phyloP scores from a whole-genome alignment of 2,113 vertebrate genomes.

The Rhinolophus ferrumequinum region DNA sequence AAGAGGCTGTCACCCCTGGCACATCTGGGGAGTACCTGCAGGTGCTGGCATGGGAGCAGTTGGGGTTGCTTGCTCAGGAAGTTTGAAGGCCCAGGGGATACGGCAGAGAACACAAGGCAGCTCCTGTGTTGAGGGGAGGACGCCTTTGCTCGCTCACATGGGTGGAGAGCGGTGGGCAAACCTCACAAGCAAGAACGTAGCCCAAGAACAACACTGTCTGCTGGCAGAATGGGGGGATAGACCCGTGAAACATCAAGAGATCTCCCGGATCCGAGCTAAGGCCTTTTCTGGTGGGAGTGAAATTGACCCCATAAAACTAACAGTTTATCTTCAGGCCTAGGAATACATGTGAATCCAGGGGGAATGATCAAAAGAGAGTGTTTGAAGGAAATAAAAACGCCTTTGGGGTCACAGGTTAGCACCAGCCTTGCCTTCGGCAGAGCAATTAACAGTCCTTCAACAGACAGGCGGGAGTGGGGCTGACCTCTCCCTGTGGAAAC shows the following conservation, averaged over 20 bases:
- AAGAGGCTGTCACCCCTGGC: not conserved
- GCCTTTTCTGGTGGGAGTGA: not conserved
- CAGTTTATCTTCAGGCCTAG: not conserved
- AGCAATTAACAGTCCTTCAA: not conserved
- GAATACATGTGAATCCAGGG: not conserved
- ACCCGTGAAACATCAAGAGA: not conserved
- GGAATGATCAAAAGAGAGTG: not conserved
- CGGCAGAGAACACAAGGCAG: too few species aligned
- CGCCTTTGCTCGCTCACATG: too few species aligned
- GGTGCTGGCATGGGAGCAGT: too few species aligned
- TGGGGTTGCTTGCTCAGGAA: accelerated
- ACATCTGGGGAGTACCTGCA: accelerated
- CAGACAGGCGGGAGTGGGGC: not conserved
- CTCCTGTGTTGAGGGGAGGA: too few species aligned
- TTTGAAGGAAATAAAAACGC: conserved; percentile 15
- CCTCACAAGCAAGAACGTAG: too few species aligned
- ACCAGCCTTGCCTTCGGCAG: not conserved
- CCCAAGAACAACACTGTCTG: not conserved
- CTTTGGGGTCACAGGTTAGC: not conserved
- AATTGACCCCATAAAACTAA: not conserved
- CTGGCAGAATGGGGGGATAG: accelerated
- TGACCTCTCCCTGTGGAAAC: not conserved
- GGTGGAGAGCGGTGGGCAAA: too few species aligned
- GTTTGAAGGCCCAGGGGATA: not conserved
- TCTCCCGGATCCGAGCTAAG: not conserved